These are phyloP conservation scores for Rhadina sibilatrix DNA, from an alignment of 2,113 vertebrate species.

Conservation along the genomic window DNA sequence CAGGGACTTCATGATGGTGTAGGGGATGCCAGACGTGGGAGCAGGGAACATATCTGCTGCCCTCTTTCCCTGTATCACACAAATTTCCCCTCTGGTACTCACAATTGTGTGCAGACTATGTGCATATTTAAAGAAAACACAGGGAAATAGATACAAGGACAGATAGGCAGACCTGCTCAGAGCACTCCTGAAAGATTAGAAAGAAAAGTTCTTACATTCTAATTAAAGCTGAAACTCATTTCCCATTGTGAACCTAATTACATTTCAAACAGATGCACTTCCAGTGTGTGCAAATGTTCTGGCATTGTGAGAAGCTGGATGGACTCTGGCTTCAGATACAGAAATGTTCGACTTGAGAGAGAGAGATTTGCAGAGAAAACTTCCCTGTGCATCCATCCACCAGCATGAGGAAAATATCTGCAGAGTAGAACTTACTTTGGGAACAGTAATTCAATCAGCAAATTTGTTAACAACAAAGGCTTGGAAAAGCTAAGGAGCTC, in stretches of 20 bases:
- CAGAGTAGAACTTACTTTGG: background rate
- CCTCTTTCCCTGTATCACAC: background rate
- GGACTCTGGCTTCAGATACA: background rate
- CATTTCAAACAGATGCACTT: background rate
- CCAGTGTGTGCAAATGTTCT: background rate
- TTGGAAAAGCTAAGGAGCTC: background rate
- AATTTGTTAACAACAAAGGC: background rate
- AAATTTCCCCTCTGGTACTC: background rate
- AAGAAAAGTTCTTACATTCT: background rate
- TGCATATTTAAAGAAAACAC: background rate
- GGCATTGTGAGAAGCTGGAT: background rate
- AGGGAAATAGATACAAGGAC: background rate
- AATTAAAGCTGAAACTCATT: slow-evolving; percentile 19
- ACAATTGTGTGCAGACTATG: background rate
- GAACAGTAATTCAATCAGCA: background rate
- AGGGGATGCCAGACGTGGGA: background rate
- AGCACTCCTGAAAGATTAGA: background rate
- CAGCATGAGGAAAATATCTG: background rate
- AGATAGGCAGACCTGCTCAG: background rate
- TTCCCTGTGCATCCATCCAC: background rate
- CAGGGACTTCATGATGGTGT: background rate
- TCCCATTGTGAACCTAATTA: background rate
- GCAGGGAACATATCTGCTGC: background rate
- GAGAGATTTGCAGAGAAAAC: background rate
- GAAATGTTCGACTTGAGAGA: background rate